A percentile compares a stretch with the other conserved stretches of the same genome.
Conservation (phyloP, 2,888 invertebrate species). For the Willowsia nigromaculata region DNA sequence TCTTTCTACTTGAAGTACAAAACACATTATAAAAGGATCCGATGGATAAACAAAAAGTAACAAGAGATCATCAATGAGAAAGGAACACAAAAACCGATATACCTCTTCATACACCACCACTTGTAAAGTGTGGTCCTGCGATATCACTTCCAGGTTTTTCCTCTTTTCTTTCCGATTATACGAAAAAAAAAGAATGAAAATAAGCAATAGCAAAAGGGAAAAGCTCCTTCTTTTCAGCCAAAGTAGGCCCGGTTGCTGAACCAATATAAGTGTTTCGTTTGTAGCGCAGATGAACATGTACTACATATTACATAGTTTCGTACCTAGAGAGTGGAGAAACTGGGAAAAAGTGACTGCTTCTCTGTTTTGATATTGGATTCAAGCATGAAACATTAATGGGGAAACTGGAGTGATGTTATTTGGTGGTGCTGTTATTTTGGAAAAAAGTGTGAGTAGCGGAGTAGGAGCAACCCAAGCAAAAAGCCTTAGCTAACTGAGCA, state of each 20-base stretch:
- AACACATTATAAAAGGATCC: constrained; percentile 61
- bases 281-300: constrained; percentile 24
- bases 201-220: constrained; percentile 28
- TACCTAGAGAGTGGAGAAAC: not conserved
- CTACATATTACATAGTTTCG: constrained; percentile 29
- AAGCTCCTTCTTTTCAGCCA: constrained; percentile 12
- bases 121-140: not conserved
- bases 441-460: constrained; percentile 16
- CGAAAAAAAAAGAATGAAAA: constrained; percentile 16
- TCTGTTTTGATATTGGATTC: constrained; percentile 60
- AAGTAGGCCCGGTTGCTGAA: not conserved
- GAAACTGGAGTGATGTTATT: constrained; percentile 35
- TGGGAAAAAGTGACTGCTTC: constrained; percentile 15
- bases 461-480: constrained; percentile 54
- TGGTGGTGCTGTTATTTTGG: constrained; percentile 30
- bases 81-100: constrained; percentile 17
- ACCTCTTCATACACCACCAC: not conserved
- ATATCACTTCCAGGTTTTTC: constrained; percentile 48
- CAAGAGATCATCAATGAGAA: constrained; percentile 20
- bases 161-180: constrained; percentile 25
- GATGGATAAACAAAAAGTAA: constrained; percentile 56
- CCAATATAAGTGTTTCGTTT: not conserved
- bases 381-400: constrained; percentile 63
- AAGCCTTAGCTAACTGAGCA: constrained; percentile 63
- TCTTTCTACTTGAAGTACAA: constrained; percentile 8